Percentiles rank a stretch among this genome's conserved stretches.
These are phyloP conservation scores for Syrphus vitripennis DNA, from an alignment of 2,888 invertebrate genomes.

Conservation along the genomic window DNA sequence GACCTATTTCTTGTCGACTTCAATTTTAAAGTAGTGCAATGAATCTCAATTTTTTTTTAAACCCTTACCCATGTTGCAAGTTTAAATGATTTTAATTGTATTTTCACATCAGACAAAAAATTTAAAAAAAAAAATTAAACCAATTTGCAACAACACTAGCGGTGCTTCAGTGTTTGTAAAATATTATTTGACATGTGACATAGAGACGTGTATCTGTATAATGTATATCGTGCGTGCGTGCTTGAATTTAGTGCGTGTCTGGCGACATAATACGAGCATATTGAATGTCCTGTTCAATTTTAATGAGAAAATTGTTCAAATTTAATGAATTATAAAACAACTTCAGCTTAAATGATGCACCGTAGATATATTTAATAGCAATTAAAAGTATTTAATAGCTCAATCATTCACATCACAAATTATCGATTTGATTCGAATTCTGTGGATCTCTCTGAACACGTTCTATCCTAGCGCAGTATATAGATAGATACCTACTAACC, in stretches of 20 bases:
- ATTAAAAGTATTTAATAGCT: neutral
- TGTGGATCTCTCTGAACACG: neutral
- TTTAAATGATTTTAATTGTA: constrained; percentile 20
- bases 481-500: too few species aligned
- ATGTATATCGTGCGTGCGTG: neutral
- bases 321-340: neutral
- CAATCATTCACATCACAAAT: neutral
- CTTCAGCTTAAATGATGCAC: neutral
- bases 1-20: too few species aligned
- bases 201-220: neutral
- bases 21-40: too few species aligned
- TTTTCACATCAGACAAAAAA: constrained; percentile 10
- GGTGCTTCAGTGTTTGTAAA: neutral
- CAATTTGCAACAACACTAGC: neutral
- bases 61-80: neutral
- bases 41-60: too few species aligned
- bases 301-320: neutral
- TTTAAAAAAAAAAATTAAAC: constrained; percentile 7
- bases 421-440: neutral
- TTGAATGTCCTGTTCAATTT: neutral
- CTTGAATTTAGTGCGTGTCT: neutral
- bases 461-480: neutral
- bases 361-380: neutral
- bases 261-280: neutral
- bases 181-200: neutral